These are phyloP conservation scores for Zelostemma sp. DNA, from an alignment of 1,140 invertebrate genomes.

Conservation along the genomic window DNA sequence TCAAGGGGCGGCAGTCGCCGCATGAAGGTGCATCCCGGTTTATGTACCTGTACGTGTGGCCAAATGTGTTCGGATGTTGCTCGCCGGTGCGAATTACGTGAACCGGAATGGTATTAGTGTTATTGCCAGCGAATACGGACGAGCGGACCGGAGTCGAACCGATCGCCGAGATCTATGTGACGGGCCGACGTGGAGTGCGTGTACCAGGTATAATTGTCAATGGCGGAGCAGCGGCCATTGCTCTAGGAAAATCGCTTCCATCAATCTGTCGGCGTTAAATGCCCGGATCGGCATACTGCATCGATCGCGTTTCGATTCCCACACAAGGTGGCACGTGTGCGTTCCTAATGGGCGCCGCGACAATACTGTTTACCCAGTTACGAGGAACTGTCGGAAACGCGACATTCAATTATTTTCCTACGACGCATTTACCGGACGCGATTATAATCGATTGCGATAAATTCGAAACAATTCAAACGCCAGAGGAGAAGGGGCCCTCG, in stretches of 20 bases:
- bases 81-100: slow-evolving; percentile 55
- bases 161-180: slow-evolving; percentile 63
- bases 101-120: slow-evolving; percentile 61
- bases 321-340: slow-evolving; percentile 36
- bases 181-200: slow-evolving; percentile 52
- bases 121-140: slow-evolving; percentile 45
- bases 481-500: too few relatives aligned
- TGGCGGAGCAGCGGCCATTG: slow-evolving; percentile 56
- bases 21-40: slow-evolving; percentile 27
- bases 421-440: too few relatives aligned
- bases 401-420: not conserved
- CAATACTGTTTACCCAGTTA: slow-evolving; percentile 15
- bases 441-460: too few relatives aligned
- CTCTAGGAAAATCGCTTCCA: slow-evolving; percentile 64
- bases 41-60: slow-evolving; percentile 20
- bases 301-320: slow-evolving; percentile 39
- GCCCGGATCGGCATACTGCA: slow-evolving; percentile 35
- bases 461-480: too few relatives aligned
- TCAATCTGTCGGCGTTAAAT: slow-evolving; percentile 65
- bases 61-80: slow-evolving; percentile 19
- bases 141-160: slow-evolving; percentile 50
- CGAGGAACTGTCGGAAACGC: slow-evolving; percentile 3
- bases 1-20: slow-evolving; percentile 62
- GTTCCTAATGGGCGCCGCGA: slow-evolving; percentile 20
- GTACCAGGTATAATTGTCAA: slow-evolving; percentile 66